These are phyloP conservation scores for Musca domestica DNA, from an alignment of 1,140 invertebrate species.

Conservation along the genomic window DNA sequence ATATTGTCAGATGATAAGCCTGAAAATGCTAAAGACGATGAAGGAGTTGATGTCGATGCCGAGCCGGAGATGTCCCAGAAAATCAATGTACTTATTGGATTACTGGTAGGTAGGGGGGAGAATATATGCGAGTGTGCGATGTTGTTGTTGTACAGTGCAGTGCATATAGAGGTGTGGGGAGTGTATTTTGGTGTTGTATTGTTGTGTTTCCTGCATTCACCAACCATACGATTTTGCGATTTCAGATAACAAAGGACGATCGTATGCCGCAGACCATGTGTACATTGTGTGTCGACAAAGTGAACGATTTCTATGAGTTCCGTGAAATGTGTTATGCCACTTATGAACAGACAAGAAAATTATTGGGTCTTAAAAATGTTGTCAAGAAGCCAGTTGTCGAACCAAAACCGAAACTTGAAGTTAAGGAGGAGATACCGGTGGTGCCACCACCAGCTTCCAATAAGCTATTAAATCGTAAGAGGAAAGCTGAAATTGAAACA, in stretches of 20 bases:
- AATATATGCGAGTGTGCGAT: no score
- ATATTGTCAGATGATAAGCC: constrained; percentile 30
- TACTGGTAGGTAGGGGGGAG: constrained; percentile 34
- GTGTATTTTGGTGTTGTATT: background rate
- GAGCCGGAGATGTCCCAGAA: constrained; percentile 44
- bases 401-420: constrained; percentile 21
- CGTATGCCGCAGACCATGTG: constrained; percentile 63
- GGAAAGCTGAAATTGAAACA: constrained; percentile 16
- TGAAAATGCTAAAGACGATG: constrained; percentile 15
- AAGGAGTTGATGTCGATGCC: constrained; percentile 37
- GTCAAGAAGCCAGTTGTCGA: constrained; percentile 2
- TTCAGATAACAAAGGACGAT: constrained; percentile 57
- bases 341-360: constrained; percentile 55
- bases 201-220: background rate
- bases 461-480: constrained; percentile 14
- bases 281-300: constrained; percentile 60
- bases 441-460: background rate
- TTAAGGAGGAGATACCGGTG: constrained; percentile 30
- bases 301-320: constrained; percentile 63
- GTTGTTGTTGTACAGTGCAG: no score
- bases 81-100: constrained; percentile 41
- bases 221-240: constrained; percentile 18
- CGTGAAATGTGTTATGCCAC: constrained; percentile 59
- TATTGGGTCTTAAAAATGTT: constrained; percentile 52
- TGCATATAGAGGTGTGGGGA: background rate